These are phyloP conservation scores for Willisornis vidua DNA, from an alignment of 2,113 vertebrate species.

Conservation along the genomic window DNA sequence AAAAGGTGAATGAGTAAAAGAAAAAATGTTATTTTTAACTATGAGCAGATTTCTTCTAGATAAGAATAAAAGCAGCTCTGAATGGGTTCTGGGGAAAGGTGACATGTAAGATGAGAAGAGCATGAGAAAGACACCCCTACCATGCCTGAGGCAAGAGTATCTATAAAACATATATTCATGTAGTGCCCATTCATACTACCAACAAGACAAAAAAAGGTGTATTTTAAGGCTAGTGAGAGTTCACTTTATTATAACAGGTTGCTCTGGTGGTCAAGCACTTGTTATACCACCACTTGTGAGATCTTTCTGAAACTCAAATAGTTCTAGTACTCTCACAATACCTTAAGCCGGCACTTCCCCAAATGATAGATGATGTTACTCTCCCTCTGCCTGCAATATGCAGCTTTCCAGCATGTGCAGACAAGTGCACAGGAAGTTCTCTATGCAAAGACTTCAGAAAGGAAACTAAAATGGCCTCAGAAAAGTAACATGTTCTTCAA, in stretches of 20 bases:
- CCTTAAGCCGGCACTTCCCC: background rate
- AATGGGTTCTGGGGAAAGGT: background rate
- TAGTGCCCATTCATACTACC: background rate
- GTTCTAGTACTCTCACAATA: background rate
- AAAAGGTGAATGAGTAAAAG: background rate
- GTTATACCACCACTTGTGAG: background rate
- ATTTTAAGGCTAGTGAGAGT: background rate
- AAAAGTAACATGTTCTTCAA: background rate
- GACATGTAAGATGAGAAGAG: background rate
- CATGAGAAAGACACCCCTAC: background rate
- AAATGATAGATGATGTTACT: background rate
- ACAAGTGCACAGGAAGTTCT: background rate
- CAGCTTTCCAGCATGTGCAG: background rate
- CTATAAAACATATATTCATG: background rate
- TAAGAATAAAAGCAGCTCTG: background rate
- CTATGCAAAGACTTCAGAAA: background rate
- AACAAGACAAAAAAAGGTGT: background rate
- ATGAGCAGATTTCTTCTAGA: background rate
- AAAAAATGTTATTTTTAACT: slow-evolving; percentile 7
- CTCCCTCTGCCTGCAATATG: background rate
- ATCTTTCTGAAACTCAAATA: background rate
- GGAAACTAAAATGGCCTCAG: background rate
- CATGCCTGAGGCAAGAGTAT: background rate
- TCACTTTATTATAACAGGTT: background rate
- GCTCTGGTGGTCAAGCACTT: background rate